Conservation (phyloP, 1,140 invertebrate species). For the Eriocheir sinensis region DNA sequence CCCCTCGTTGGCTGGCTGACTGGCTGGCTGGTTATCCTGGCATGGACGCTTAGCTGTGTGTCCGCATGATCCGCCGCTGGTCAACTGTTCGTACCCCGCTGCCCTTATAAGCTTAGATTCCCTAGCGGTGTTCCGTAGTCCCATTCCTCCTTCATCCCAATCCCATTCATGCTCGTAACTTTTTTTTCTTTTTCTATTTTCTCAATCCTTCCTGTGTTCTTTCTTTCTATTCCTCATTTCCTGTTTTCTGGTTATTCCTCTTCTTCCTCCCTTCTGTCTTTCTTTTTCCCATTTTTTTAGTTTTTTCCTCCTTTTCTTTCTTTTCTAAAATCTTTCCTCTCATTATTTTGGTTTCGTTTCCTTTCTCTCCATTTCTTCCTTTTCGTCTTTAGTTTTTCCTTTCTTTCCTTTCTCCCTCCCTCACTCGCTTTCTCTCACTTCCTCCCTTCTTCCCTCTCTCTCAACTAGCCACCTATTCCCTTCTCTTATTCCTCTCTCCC, state of each 20-base stretch:
- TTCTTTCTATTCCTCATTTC: neutral
- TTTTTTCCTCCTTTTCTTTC: neutral
- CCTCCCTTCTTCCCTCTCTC: too few relatives aligned
- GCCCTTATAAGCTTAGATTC: neutral
- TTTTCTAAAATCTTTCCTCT: neutral
- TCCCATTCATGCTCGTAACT: too few relatives aligned
- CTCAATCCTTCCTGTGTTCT: neutral
- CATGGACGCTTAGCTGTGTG: slow-evolving; percentile 16
- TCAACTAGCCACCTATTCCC: too few relatives aligned
- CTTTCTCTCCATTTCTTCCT: neutral
- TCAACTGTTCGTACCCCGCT: neutral
- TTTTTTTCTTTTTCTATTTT: neutral
- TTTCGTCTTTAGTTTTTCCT: too few relatives aligned
- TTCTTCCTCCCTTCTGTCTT: neutral
- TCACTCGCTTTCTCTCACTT: too few relatives aligned
- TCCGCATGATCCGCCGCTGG: neutral
- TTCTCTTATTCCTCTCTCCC: too few relatives aligned
- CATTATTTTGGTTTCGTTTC: neutral
- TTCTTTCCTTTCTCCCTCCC: too few relatives aligned
- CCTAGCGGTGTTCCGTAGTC: too few relatives aligned
- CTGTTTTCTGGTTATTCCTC: too few relatives aligned
- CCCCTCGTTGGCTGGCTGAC: neutral
- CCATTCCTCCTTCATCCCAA: neutral
- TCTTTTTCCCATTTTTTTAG: too few relatives aligned
- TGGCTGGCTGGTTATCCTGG: neutral